These are phyloP conservation scores for Cyrtodaria siliqua DNA, from an alignment of 2,888 invertebrate genomes.

Conservation along the genomic window DNA sequence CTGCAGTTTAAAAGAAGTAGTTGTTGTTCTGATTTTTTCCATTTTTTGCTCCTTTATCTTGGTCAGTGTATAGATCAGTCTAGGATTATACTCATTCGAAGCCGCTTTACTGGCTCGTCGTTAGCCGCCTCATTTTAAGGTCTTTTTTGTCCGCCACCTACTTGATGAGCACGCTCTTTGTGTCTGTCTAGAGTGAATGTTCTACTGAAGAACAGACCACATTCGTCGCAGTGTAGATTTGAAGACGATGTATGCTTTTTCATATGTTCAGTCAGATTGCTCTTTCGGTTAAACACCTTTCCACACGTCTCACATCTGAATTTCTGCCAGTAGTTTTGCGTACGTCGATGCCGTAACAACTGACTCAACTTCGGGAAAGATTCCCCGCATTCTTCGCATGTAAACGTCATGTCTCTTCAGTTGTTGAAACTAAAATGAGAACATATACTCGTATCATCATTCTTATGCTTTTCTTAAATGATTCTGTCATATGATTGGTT, in stretches of 20 bases:
- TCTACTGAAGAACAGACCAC: background rate
- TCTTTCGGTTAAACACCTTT: conserved; percentile 16
- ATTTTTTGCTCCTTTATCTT: conserved; percentile 13
- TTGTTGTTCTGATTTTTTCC: conserved; percentile 5
- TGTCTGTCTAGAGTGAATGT: background rate
- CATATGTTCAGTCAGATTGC: conserved; percentile 6
- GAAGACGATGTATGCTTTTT: background rate
- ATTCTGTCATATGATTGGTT: no score
- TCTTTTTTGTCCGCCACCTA: background rate
- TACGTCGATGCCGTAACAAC: conserved; percentile 10
- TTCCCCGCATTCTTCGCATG: conserved; percentile 19
- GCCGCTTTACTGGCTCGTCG: background rate
- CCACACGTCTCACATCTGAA: conserved; percentile 14
- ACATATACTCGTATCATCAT: no score
- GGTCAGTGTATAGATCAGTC: conserved; percentile 1
- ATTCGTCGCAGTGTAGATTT: background rate
- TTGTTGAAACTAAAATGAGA: no score
- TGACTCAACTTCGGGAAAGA: conserved; percentile 20
- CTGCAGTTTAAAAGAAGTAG: conserved; percentile 3
- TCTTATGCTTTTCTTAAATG: no score
- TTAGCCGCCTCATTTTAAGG: background rate
- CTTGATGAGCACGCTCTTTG: background rate
- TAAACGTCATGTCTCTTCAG: conserved; percentile 7
- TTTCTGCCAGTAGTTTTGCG: conserved; percentile 21
- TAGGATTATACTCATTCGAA: background rate